Evolutionary conservation across 2,888 invertebrate species (phyloP), one percentile per base, ranked within the genome.

Genomic region (Spilosoma lubricipeda): DNA sequence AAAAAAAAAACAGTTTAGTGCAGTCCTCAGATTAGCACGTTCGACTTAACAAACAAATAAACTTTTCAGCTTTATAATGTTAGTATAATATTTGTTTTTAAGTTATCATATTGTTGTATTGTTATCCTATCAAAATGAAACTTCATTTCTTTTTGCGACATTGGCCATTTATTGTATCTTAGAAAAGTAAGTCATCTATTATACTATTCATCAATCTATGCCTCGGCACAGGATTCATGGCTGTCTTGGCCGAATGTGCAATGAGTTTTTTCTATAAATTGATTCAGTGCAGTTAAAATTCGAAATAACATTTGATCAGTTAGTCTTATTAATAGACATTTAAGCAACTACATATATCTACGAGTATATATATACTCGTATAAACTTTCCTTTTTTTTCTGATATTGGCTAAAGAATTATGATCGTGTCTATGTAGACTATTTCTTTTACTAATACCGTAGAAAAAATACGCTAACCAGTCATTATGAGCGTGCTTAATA

Each of bases 401-500:
- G 9, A n/a, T n/a, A 2, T 56, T 11, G 8, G 13, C 59, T 27
- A 27, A 59, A 15, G 13, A 59, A 59, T 59, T 59, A 59, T 27
- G 27, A 59, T 27, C 13, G 13, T 27, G 4, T 27, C 13, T 56
- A 27, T 56, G 13, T 56, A 56, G n/a, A 11, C 15, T 2, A 30
- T 63, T 63, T 30, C 15, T 30, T 18, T 63, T 63, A 63, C 30
- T 15, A 18, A 18, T 30, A 63, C 13, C n/a, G 27, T 63, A 30
- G 5, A 63, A 18, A 30, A 63, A 63, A 63, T 30, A 30, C 13
- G 45, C 33, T 75, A 68, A 72, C 67, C 75, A 74, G 73, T 71
- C 67, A 78, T 72, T 75, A 65, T 69, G 74, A 71, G 23, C 15
- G 71, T 71, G 23, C 71, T 74, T 83, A 72, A 79, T n/a, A n/a